Evolutionary conservation across 1,140 invertebrate species (phyloP).

Genomic region (Nephotettix cincticeps): DNA sequence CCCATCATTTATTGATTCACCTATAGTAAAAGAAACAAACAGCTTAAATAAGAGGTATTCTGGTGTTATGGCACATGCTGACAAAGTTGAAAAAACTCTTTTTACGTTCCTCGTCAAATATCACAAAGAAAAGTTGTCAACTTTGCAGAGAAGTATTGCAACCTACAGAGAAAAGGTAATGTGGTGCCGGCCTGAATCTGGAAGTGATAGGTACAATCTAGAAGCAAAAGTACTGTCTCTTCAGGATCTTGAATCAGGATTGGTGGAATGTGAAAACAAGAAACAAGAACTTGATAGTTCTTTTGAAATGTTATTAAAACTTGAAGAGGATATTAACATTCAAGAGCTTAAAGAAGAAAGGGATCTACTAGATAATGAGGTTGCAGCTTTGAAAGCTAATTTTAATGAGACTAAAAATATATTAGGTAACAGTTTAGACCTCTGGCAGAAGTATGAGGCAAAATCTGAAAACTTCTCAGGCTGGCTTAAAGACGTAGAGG

Average conservation of each 20-base stretch:
- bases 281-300: conserved; percentile 67
- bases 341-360: conserved; percentile 62
- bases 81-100: conserved; percentile 79
- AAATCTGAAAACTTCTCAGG: conserved; percentile 65
- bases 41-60: conserved; percentile 76
- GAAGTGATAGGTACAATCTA: conserved; percentile 88
- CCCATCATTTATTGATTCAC: conserved; percentile 74
- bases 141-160: conserved; percentile 74
- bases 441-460: conserved; percentile 79
- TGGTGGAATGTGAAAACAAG: conserved; percentile 65
- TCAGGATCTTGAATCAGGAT: conserved; percentile 70
- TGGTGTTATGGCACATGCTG: conserved; percentile 67
- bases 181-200: conserved; percentile 88
- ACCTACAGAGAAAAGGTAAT: conserved; percentile 83
- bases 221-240: conserved; percentile 85
- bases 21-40: conserved; percentile 71
- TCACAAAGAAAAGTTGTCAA: conserved; percentile 80
- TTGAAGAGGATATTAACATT: conserved; percentile 66
- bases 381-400: conserved; percentile 64
- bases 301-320: conserved; percentile 61
- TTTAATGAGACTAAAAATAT: conserved; percentile 66
- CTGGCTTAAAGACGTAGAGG: conserved; percentile 88
- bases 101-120: conserved; percentile 83
- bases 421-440: conserved; percentile 68
- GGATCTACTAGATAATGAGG: conserved; percentile 63